These are phyloP conservation scores for Cephus rjabovi DNA, from an alignment of 2,888 invertebrate genomes.

Conservation along the genomic window DNA sequence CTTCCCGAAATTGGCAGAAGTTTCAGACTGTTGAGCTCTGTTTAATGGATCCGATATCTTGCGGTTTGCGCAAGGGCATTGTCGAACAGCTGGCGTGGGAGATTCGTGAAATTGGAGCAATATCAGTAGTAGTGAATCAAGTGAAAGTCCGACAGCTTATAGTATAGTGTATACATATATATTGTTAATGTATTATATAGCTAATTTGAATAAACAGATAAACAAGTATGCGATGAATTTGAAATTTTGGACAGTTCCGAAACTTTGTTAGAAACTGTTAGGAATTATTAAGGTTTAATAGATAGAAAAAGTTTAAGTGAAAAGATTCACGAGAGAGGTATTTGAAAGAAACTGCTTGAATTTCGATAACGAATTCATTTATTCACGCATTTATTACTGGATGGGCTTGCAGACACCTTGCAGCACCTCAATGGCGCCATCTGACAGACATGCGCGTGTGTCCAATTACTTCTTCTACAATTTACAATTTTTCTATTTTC, in stretches of 20 bases:
- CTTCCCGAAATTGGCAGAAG: conserved; percentile 21
- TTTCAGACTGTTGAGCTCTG: not conserved
- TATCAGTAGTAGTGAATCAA: not conserved
- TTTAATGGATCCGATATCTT: not conserved
- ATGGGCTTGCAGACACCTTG: not conserved
- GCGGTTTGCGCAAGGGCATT: not conserved
- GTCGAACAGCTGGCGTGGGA: not conserved
- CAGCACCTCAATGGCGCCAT: not conserved
- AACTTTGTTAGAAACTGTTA: not conserved
- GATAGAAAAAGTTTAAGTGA: not conserved
- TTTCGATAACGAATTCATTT: not conserved
- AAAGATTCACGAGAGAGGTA: not conserved
- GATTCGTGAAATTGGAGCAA: not conserved
- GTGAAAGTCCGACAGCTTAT: not conserved
- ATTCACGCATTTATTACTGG: not conserved
- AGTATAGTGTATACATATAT: not conserved
- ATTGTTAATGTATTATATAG: not conserved
- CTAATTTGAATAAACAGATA: not conserved
- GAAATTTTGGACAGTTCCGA: not conserved
- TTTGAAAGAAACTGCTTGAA: not conserved
- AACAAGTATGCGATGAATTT: not conserved
- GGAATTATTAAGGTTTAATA: not conserved
- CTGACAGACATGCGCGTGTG: not conserved
- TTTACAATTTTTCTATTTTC: not conserved
- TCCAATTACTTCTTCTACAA: not conserved